Evolutionary conservation across 2,113 vertebrate species (phyloP), one percentile per base, ranked within the genome.

Genomic region (Callochromis pleurospilus): DNA sequence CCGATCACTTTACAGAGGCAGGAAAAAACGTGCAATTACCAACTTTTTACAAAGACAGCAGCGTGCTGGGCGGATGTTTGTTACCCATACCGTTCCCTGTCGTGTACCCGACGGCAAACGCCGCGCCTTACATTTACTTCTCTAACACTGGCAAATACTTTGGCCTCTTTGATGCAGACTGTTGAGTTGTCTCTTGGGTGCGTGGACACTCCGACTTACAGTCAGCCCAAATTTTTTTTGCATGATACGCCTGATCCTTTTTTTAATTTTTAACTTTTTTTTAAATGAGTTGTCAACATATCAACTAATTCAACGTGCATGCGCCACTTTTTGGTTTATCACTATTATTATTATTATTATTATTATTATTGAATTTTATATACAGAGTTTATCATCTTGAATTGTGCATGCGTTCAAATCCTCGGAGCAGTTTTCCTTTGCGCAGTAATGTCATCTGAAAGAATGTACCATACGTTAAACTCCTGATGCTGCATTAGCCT

Each of bases 1-100:
- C 85, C 3, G 95, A 96, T 77, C 87, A 92, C 49, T 84, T 95
- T 88, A 33, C 90, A 1, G 90, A 96, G 15, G 60, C 91, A 3
- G 93, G 81, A 1, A 96, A 96, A 80, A 80, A 93, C n/a, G 91
- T 95, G 51, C 94, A 96, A 83, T 88, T 97, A 75, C 95, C 95
- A 75, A 87, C 92, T 86, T 88, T 96, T 49, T 97, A 96, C 92
- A 97, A 96, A 90, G 97, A 97, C 93, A 95, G 91, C 89, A 60
- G 90, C 73, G 82, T 97, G 80, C 93, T 97, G 89, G 93, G 96
- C 5, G 96, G 96, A 89, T 97, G 96, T 68, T 54, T 97, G 88
- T 56, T 97, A 73, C 97, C 97, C 1, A 91, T 97, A 93, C 95
- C 96, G 47, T 95, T 97, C n/a, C 97, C 97, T 1, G 62, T 98